phyloP scores from a whole-genome alignment of 2,113 vertebrate species.

The Thunnus thynnus region DNA sequence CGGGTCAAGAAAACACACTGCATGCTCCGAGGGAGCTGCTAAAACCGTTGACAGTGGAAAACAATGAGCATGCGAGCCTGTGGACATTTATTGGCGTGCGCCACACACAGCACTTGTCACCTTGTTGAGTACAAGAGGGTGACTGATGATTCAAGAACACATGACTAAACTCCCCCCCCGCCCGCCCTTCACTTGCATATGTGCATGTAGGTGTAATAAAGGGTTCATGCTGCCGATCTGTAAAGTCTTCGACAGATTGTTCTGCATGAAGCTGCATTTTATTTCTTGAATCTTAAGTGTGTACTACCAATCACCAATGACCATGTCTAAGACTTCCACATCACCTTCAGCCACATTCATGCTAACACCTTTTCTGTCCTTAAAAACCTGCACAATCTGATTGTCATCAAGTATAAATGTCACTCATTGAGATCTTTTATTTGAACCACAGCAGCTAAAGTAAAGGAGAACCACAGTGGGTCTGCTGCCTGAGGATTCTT shows the following conservation, averaged over 20 bases:
- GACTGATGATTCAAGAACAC: conserved; percentile 43
- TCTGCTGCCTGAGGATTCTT: neutral
- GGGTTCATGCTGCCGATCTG: neutral
- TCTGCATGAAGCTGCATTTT: neutral
- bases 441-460: neutral
- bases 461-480: neutral
- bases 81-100: conserved; percentile 43
- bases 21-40: conserved; percentile 37
- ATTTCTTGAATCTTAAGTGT: neutral
- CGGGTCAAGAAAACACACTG: conserved; percentile 33
- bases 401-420: neutral
- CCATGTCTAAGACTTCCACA: neutral
- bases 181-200: neutral
- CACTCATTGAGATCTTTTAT: neutral
- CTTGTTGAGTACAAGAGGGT: conserved; percentile 45
- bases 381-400: neutral
- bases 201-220: conserved; percentile 34
- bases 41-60: conserved; percentile 24
- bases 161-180: no score
- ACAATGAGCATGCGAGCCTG: conserved; percentile 34
- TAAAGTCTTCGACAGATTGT: neutral
- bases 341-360: neutral
- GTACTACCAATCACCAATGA: neutral
- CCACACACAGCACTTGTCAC: conserved; percentile 41
- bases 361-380: neutral